Percentiles rank a stretch among this genome's conserved stretches.
These are phyloP conservation scores for Decapterus maruadsi DNA, from an alignment of 2,797 vertebrate genomes.

Conservation along the genomic window DNA sequence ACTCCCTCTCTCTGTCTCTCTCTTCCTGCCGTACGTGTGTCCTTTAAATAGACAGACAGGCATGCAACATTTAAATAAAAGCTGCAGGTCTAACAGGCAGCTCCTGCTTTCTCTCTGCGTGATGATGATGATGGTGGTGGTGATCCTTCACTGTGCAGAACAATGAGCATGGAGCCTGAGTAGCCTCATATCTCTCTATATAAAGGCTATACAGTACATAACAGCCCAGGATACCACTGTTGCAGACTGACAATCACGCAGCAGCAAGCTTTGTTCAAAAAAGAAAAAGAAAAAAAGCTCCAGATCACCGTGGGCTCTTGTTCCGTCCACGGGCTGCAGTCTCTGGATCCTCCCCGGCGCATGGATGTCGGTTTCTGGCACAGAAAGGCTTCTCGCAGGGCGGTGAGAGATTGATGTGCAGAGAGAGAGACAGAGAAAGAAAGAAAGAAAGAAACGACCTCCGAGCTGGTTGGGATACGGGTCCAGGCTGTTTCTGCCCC, in stretches of 20 bases:
- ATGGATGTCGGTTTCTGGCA: conserved; percentile 37
- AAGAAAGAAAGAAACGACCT: conserved; percentile 55
- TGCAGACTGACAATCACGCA: conserved; percentile 67
- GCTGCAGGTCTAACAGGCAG: conserved; percentile 48
- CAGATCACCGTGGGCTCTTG: conserved; percentile 26
- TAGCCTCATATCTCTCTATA: conserved; percentile 28
- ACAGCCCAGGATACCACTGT: conserved; percentile 4
- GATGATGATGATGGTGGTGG: not conserved
- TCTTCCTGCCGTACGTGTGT: conserved; percentile 58
- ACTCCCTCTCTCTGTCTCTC: conserved; percentile 1
- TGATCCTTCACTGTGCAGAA: conserved; percentile 55
- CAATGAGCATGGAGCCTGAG: conserved; percentile 72
- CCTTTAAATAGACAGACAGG: conserved; percentile 69
- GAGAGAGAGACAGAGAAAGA: not conserved
- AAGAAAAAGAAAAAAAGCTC: too few species aligned
- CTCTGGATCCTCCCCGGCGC: conserved; percentile 43
- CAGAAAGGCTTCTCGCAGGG: conserved; percentile 38
- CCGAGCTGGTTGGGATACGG: conserved; percentile 74
- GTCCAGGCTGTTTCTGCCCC: conserved; percentile 72
- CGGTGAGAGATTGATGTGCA: conserved; percentile 67
- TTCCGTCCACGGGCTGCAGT: conserved; percentile 32
- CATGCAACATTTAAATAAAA: conserved; percentile 71
- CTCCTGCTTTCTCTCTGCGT: conserved; percentile 10
- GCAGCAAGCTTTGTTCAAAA: not conserved
- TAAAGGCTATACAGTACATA: too few species aligned